Conservation (phyloP, 2,888 invertebrate species). For the Pyralis farinalis region DNA sequence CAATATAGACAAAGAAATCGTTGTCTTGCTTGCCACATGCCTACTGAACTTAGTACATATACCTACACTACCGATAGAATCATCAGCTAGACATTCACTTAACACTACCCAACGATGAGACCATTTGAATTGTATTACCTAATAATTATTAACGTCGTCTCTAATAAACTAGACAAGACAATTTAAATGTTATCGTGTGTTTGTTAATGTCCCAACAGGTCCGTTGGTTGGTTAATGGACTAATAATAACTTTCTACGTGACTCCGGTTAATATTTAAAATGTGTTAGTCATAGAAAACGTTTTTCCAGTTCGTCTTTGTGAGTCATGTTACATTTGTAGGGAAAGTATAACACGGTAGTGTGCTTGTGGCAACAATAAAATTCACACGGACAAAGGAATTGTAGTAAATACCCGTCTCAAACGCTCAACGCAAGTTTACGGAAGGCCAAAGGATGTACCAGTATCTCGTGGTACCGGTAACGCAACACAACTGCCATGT, state of each 20-base stretch:
- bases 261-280: neutral
- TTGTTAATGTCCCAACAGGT: neutral
- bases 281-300: conserved; percentile 45
- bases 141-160: conserved; percentile 27
- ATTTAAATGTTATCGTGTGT: too few species aligned
- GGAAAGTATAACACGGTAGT: conserved; percentile 69
- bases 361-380: conserved; percentile 78
- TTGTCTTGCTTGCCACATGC: too few species aligned
- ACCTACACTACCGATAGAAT: conserved; percentile 15
- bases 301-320: conserved; percentile 47
- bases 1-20: conserved; percentile 21
- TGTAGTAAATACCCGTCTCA: conserved; percentile 37
- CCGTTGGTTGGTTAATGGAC: neutral
- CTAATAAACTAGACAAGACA: too few species aligned
- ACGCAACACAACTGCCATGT: too few species aligned
- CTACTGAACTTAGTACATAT: too few species aligned
- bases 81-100: conserved; percentile 25
- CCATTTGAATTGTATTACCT: conserved; percentile 23
- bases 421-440: conserved; percentile 44
- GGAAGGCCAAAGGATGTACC: neutral
- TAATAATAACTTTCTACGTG: neutral
- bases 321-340: conserved; percentile 64
- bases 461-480: too few species aligned
- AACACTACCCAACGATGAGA: conserved; percentile 20
- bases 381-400: conserved; percentile 75